Conservation (phyloP, 2,113 vertebrate species). For the Myotis lucifugus region DNA sequence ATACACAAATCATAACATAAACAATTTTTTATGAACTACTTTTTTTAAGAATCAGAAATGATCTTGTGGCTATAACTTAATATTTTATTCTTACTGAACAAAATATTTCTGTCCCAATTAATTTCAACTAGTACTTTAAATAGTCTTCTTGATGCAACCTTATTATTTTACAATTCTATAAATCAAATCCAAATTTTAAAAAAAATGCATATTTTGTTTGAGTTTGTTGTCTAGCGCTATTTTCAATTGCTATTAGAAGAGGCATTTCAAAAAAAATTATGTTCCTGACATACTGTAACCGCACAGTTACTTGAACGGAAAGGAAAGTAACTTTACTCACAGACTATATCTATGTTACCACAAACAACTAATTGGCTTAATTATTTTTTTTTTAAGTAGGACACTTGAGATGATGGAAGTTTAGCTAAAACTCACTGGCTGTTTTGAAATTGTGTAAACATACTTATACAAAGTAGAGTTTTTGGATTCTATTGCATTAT, state of each 20-base stretch:
- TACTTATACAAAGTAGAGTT: background rate
- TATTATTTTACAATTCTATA: background rate
- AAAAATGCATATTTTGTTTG: background rate
- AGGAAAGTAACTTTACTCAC: background rate
- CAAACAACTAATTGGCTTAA: background rate
- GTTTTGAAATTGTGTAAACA: background rate
- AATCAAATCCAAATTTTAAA: background rate
- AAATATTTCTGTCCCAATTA: background rate
- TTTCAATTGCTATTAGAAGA: background rate
- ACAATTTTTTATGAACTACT: background rate
- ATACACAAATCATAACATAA: background rate
- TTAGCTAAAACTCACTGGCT: background rate
- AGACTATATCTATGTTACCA: background rate
- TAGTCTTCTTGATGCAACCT: background rate
- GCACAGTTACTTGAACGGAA: background rate
- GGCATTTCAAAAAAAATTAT: background rate
- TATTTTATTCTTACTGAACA: conserved; percentile 1
- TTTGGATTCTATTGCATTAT: background rate
- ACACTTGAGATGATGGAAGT: background rate
- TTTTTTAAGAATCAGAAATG: background rate
- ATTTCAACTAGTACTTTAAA: background rate
- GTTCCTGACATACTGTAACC: background rate
- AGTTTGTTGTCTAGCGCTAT: background rate
- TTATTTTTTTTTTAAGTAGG: background rate
- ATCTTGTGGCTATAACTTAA: background rate